Percentiles rank a stretch among this genome's conserved stretches.
phyloP scores from a whole-genome alignment of 2,113 vertebrate genomes.

The Ahaetulla prasina region DNA sequence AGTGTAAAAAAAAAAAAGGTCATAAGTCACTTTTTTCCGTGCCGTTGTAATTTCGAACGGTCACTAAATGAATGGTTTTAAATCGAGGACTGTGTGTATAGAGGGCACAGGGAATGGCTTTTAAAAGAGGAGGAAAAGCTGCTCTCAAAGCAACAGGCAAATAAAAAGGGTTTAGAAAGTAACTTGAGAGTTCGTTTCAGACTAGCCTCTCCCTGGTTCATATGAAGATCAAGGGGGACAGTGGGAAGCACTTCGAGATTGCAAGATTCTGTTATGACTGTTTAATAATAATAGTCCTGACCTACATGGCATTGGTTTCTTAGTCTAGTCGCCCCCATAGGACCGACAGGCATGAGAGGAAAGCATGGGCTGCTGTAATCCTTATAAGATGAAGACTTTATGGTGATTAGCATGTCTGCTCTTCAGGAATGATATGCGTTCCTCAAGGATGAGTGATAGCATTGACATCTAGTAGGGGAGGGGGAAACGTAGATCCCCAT shows the following conservation, averaged over 20 bases:
- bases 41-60: too few relatives aligned
- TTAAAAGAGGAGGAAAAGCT: too few relatives aligned
- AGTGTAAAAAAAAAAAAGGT: too few relatives aligned
- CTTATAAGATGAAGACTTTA: neutral
- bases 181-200: too few relatives aligned
- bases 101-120: too few relatives aligned
- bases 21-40: too few relatives aligned
- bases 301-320: neutral
- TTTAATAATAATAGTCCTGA: neutral
- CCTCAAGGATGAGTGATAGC: neutral
- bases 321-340: neutral
- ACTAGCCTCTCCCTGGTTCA: too few relatives aligned
- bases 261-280: neutral
- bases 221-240: neutral
- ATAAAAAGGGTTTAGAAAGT: too few relatives aligned
- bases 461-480: neutral
- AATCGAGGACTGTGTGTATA: neutral
- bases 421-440: neutral
- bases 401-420: neutral
- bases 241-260: neutral
- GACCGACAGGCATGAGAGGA: neutral
- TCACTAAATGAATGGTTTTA: too few relatives aligned
- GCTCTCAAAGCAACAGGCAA: too few relatives aligned
- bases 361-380: neutral
- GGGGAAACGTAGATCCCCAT: neutral